Conservation (phyloP, 1,140 invertebrate genomes). For the Diplogasteroides magnus region DNA sequence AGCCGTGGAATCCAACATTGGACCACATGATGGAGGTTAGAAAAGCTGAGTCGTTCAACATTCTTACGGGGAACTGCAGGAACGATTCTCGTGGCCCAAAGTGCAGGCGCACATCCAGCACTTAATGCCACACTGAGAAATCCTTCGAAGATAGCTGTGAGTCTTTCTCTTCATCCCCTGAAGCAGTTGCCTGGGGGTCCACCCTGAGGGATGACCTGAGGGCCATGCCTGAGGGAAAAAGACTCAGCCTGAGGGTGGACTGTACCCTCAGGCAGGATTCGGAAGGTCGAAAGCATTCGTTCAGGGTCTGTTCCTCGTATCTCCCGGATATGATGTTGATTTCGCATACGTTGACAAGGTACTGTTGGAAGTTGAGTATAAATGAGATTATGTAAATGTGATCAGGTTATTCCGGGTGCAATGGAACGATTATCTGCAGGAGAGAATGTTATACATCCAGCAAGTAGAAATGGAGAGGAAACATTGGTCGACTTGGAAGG, state of each 20-base stretch:
- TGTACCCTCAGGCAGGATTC: slow-evolving; percentile 3
- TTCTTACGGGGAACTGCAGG: background rate
- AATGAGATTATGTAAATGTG: background rate
- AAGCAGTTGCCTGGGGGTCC: background rate
- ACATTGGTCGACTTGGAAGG: slow-evolving; percentile 1
- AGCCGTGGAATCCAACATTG: background rate
- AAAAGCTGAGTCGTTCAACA: background rate
- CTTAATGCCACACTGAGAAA: background rate
- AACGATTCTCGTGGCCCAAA: slow-evolving; percentile 5
- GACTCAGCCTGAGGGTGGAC: slow-evolving; percentile 3
- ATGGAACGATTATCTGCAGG: background rate
- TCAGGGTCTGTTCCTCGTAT: slow-evolving; percentile 9
- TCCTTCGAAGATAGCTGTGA: background rate
- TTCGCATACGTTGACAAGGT: slow-evolving; percentile 11
- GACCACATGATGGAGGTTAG: background rate
- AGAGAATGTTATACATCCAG: slow-evolving; percentile 8
- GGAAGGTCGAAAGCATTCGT: background rate
- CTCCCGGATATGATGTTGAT: slow-evolving; percentile 5
- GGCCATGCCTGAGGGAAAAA: slow-evolving; percentile 5
- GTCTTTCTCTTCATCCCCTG: background rate
- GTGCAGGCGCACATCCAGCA: slow-evolving; percentile 7
- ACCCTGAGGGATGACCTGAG: slow-evolving; percentile 1
- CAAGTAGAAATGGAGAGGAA: slow-evolving; percentile 5
- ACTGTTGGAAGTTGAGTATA: no score
- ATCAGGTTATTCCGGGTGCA: slow-evolving; percentile 3